phyloP scores from a whole-genome alignment of 2,797 vertebrate genomes.

The Malurus leucopterus region DNA sequence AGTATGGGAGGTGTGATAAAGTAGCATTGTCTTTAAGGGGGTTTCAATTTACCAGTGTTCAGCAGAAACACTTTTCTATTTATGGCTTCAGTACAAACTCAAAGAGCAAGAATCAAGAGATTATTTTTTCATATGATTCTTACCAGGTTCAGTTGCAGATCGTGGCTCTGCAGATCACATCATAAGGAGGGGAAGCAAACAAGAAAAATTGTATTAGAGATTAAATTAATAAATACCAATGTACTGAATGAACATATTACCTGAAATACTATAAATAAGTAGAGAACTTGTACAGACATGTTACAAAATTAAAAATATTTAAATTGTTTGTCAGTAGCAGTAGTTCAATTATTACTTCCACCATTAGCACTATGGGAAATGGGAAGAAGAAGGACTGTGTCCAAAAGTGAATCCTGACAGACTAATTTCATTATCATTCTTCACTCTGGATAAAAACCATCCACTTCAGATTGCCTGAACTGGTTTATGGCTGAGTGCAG shows the following conservation, averaged over 20 bases:
- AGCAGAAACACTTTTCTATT: constrained; percentile 57
- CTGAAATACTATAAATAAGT: neutral
- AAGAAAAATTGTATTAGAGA: constrained; percentile 50
- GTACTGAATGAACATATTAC: neutral
- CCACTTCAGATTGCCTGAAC: neutral
- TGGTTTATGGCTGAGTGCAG: neutral
- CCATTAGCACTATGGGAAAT: neutral
- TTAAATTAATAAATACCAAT: neutral
- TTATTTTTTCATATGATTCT: constrained; percentile 59
- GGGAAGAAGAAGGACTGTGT: neutral
- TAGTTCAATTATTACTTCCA: neutral
- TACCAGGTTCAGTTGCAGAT: constrained; percentile 92
- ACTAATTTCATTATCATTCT: neutral
- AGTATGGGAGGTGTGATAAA: constrained; percentile 41
- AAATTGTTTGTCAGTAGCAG: neutral
- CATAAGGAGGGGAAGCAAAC: constrained; percentile 30
- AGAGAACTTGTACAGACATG: neutral
- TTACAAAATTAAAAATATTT: neutral
- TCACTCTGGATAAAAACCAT: neutral
- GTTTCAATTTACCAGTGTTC: constrained; percentile 62
- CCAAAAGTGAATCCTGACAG: neutral
- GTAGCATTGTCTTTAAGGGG: constrained; percentile 57
- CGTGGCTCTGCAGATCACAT: constrained; percentile 84
- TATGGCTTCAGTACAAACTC: constrained; percentile 51
- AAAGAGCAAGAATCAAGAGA: constrained; percentile 57